A percentile compares a stretch with the other conserved stretches of the same genome.
phyloP scores from a whole-genome alignment of 2,888 invertebrate species.

The Erebia ligea region DNA sequence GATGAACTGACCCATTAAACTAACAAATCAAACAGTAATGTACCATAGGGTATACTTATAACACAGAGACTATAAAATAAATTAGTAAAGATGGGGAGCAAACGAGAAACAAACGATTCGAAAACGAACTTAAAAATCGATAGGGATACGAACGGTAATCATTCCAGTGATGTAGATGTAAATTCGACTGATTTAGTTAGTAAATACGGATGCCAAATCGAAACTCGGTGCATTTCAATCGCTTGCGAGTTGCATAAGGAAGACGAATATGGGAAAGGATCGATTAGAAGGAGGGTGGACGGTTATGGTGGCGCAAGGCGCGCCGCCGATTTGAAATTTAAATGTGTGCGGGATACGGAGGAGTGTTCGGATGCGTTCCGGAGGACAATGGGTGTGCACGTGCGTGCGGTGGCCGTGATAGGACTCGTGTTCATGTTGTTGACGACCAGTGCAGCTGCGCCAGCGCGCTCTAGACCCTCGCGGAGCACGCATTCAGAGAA shows the following conservation, averaged over 20 bases:
- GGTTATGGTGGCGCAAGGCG: slow-evolving; percentile 65
- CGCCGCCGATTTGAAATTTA: slow-evolving; percentile 73
- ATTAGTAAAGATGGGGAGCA: slow-evolving; percentile 34
- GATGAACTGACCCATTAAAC: slow-evolving; percentile 58
- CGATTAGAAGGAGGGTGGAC: slow-evolving; percentile 67
- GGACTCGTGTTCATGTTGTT: slow-evolving; percentile 65
- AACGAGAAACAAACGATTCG: slow-evolving; percentile 37
- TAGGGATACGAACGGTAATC: slow-evolving; percentile 56
- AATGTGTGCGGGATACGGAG: slow-evolving; percentile 63
- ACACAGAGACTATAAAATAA: slow-evolving; percentile 14
- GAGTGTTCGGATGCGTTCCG: slow-evolving; percentile 58
- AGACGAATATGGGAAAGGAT: slow-evolving; percentile 68
- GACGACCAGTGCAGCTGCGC: slow-evolving; percentile 65
- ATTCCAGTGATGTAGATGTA: slow-evolving; percentile 69
- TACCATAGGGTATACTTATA: slow-evolving; percentile 22
- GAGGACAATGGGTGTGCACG: slow-evolving; percentile 69
- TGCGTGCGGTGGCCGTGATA: slow-evolving; percentile 59
- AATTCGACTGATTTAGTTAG: slow-evolving; percentile 72
- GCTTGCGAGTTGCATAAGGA: slow-evolving; percentile 63
- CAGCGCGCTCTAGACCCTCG: slow-evolving; percentile 54
- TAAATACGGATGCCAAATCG: slow-evolving; percentile 58
- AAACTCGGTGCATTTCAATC: slow-evolving; percentile 55
- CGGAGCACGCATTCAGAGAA: slow-evolving; percentile 61
- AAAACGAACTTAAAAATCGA: slow-evolving; percentile 49
- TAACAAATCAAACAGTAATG: slow-evolving; percentile 32